A percentile compares a stretch with the other conserved stretches of the same genome.
phyloP scores from a whole-genome alignment of 2,113 vertebrate genomes.

The Aptenodytes patagonicus region DNA sequence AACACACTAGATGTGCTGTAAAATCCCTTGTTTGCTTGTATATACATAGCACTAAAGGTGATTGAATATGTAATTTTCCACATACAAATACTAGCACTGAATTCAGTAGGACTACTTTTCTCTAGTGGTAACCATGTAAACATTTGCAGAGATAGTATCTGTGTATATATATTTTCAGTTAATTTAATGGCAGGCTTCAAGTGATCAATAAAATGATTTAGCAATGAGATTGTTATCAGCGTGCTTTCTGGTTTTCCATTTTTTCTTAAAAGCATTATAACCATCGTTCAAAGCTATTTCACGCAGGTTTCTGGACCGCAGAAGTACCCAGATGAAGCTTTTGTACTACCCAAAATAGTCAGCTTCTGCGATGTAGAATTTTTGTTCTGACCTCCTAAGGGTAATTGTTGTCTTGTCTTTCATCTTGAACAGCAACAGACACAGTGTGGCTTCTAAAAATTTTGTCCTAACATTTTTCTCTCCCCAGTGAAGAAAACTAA shows the following conservation, averaged over 20 bases:
- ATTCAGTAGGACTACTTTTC: neutral
- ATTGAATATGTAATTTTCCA: neutral
- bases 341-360: neutral
- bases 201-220: neutral
- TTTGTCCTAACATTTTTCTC: neutral
- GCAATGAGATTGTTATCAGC: neutral
- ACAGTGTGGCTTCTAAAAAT: neutral
- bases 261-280: neutral
- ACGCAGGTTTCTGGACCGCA: neutral
- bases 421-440: neutral
- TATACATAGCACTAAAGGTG: neutral
- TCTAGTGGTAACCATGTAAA: neutral
- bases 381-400: neutral
- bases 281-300: slow-evolving; percentile 9
- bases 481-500: neutral
- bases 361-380: neutral
- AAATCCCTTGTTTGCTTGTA: neutral
- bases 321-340: neutral
- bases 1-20: neutral
- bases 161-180: neutral
- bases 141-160: neutral
- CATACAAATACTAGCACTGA: neutral
- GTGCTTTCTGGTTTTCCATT: neutral
- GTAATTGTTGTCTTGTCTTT: neutral
- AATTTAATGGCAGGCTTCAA: neutral